Base-by-base conservation (phyloP, 1,140 invertebrate genomes). In the Charaxes varanes region DNA sequence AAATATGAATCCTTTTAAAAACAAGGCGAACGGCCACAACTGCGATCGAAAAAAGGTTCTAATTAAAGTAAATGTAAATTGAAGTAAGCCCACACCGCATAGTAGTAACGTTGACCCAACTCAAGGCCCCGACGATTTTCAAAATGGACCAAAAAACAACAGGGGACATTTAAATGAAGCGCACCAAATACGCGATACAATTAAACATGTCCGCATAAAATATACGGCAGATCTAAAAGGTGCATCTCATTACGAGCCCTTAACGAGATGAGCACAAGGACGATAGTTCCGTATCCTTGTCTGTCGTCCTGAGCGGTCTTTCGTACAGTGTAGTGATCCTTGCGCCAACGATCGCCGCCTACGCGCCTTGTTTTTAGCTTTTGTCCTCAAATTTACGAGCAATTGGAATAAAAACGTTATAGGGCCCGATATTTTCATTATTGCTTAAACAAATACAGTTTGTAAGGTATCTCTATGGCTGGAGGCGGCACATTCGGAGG, bases 311-410 rank as follows among this genome's bases (percentile, higher is more conserved):
- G 33, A 10, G 18, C 10, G n/a, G 32, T 11, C 1, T 4, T 35
- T 0, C n/a, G 41, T 36, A 22, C 41, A 12, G 14, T 6, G 28
- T 11, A 18, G 27, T 17, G 37, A 27, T 18, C 35, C 3, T 26
- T 35, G 37, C 49, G 45, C 32, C 51, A 32, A 37, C 11, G 28
- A 13, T 23, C 35, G 27, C 32, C 54, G 46, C 54, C 47, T 48
- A 59, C 56, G 24, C 41, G 38, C 35, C 41, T 43, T 53, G 50
- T 53, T 53, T 53, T 50, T 50, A 40, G 33, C 28, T 46, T 49
- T 49, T 41, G 35, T 44, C 28, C 37, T 48, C 30, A 53, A 49
- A 53, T 48, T 45, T 45, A 51, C 33, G 41, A 28, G 32, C 44
- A 47, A 33, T 41, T 41, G 17, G 34, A 19, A 37, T 33, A 34